These are phyloP conservation scores for Corythaixoides concolor DNA, from an alignment of 2,113 vertebrate genomes.

Conservation along the genomic window DNA sequence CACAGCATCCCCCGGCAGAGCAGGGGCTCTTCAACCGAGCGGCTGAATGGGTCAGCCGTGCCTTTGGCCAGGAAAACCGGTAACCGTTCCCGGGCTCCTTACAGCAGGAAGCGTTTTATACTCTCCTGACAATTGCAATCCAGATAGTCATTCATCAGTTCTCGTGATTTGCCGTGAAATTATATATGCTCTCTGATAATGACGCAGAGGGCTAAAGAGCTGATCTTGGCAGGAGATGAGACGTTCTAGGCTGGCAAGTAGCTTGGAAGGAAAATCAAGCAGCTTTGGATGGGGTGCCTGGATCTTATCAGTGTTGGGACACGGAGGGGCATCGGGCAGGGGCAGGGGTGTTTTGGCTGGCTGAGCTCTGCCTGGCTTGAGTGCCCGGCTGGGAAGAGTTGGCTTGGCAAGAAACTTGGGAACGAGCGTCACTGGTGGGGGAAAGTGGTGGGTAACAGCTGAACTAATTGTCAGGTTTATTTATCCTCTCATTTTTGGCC, in stretches of 20 bases:
- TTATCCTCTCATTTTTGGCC: neutral
- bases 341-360: neutral
- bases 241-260: neutral
- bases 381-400: neutral
- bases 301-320: neutral
- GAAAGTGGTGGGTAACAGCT: neutral
- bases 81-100: neutral
- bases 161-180: slow-evolving; percentile 13
- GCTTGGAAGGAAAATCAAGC: neutral
- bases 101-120: neutral
- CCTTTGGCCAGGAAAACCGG: neutral
- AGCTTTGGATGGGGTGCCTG: slow-evolving; percentile 1
- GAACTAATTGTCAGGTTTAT: slow-evolving; percentile 6
- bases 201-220: slow-evolving; percentile 33
- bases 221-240: slow-evolving; percentile 53
- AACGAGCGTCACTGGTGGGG: neutral
- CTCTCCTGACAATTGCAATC: slow-evolving; percentile 4
- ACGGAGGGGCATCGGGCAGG: neutral
- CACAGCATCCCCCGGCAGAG: neutral
- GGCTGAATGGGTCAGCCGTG: neutral
- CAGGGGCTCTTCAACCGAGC: neutral
- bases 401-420: neutral
- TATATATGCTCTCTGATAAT: slow-evolving; percentile 29
- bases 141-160: neutral
- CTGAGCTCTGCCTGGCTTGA: neutral